These are phyloP conservation scores for Machaerirhynchus nigripectus DNA, from an alignment of 2,113 vertebrate species.

Conservation along the genomic window DNA sequence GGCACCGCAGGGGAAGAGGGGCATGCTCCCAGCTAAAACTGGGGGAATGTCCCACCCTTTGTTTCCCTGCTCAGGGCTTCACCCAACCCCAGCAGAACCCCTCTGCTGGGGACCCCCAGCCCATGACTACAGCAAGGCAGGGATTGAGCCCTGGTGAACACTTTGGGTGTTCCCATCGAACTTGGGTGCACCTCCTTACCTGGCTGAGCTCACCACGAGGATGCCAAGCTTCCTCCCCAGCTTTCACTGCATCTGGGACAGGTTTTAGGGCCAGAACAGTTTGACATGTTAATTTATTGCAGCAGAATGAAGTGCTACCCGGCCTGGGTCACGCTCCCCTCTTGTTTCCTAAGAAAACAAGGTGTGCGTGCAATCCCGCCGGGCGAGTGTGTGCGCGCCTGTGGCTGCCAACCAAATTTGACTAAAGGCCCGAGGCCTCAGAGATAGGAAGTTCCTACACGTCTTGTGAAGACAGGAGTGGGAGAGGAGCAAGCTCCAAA, in stretches of 20 bases:
- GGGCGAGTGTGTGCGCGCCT: neutral
- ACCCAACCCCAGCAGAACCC: neutral
- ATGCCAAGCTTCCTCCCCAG: neutral
- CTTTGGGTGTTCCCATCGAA: fast-evolving
- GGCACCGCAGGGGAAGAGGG: fast-evolving
- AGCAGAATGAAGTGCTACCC: neutral
- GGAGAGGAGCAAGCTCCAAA: neutral
- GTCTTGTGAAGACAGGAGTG: neutral
- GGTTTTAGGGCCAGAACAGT: neutral
- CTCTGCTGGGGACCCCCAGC: neutral
- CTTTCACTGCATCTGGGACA: neutral
- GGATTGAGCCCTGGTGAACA: fast-evolving
- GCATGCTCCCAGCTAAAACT: neutral
- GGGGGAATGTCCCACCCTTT: neutral
- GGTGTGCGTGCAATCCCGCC: neutral
- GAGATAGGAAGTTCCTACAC: neutral
- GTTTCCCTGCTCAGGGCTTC: neutral
- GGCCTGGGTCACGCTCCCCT: neutral
- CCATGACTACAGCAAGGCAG: fast-evolving
- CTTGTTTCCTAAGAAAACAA: neutral
- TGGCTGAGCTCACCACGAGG: fast-evolving
- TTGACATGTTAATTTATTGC: neutral
- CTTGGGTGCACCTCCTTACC: fast-evolving
- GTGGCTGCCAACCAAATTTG: neutral
- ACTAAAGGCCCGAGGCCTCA: neutral